Evolutionary conservation across 2,888 invertebrate genomes (phyloP), one percentile per base, ranked within the genome.

Genomic region (Catocala sponsa): DNA sequence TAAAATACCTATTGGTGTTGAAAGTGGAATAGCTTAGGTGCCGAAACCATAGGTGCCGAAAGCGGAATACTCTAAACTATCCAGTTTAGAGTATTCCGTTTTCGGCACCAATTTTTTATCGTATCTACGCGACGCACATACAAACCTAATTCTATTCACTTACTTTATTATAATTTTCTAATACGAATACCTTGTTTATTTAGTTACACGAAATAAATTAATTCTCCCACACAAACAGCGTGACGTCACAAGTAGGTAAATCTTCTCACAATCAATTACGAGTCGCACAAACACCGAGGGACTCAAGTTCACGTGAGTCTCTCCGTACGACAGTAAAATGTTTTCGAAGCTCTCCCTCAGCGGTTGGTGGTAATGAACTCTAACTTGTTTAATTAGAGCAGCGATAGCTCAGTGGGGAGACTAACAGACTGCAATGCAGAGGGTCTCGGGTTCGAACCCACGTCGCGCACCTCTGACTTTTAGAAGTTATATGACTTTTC

Each of bases 311-410:
- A 33, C 0, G 11, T 33, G n/a, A 0, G 5, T n/a, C 7, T 7
- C 38, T 5, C 5, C 9, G 41, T 52, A 15, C 42, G n/a, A 43
- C 42, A 42, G 43, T 53, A 4, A 11, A 43, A 15, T 33, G 41
- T 9, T 53, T 9, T 12, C 11, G 6, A 12, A 5, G 44, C 6
- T 5, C 11, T n/a, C 13, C 15, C 41, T 42, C 25, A n/a, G 32
- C 9, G 47, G 11, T 48, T 35, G 38, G 25, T 35, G 5, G 35
- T 55, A 38, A 47, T 38, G 13, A 38, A 38, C 38, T 15, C 33
- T 11, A 46, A 41, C 41, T 55, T 44, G 32, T 15, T 44, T 49
- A 32, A 54, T 51, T 55, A 50, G n/a, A n/a, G n/a, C n/a, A n/a
- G n/a, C n/a, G n/a, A n/a, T n/a, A n/a, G n/a, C n/a, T n/a, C n/a